Base-by-base conservation (phyloP, 2,888 invertebrate species). In the Drepana falcataria region DNA sequence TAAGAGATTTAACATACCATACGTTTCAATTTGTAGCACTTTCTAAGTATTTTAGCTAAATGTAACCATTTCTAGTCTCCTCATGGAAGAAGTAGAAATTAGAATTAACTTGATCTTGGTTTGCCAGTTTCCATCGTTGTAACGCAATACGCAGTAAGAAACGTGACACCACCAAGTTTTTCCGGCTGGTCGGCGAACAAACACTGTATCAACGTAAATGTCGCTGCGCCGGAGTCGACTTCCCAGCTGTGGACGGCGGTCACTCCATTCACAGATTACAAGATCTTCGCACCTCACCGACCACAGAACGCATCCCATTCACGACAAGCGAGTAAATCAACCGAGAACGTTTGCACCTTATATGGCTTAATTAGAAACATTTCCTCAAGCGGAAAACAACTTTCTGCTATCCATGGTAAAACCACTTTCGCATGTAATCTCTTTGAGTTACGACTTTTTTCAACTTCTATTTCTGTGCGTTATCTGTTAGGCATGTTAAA, bases 241-340 rank as follows among this genome's bases (percentile, higher is more conserved):
- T 2, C 61, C 59, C 65, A 59, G 57, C 40, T 40, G 40, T 51
- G 51, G 69, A 73, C 73, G 71, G 70, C 68, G 69, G 66, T 65
- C 66, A 77, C 75, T 83, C 75, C 85, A 84, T 84, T 84, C 83
- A 86, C 76, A 71, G 76, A 81, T 81, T 83, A 82, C 82, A 79
- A 82, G 85, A 85, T 84, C 84, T 86, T 87, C 80, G 78, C 88
- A 87, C 87, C 83, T 87, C 86, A 68, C 70, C 81, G 77, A 73
- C 83, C 81, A 83, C 85, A 81, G 79, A 84, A 85, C 81, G 83
- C 85, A 83, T 86, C 87, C 80, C 89, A 90, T 89, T 90, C 89
- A 91, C 77, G 82, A 83, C 83, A 77, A 82, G 79, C 83, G 79
- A 87, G 83, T 85, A 87, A 88, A 89, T 87, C 88, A 87, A 87